Base-by-base conservation (phyloP, 2,113 vertebrate genomes). In the Sebastes fasciatus region DNA sequence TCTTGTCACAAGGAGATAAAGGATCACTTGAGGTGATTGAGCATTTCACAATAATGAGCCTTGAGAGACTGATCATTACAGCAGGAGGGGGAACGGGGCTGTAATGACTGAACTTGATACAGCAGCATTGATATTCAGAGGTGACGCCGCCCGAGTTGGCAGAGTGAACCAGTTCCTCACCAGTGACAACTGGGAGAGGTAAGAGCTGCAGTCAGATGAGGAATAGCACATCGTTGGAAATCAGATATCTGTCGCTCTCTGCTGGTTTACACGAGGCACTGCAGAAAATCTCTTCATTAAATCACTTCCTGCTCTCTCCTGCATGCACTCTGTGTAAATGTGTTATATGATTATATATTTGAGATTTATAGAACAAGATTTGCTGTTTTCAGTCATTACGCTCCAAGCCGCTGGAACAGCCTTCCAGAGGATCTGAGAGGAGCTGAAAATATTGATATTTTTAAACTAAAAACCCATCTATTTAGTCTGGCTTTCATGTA, bases 211-310 rank as follows among this genome's bases (percentile, higher is more conserved):
- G 23, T 57, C 45, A 26, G 42, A 60, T 66, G 57, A 63, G 17
- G 42, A 34, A 42, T 16, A 48, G 23, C 23, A 8, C 9, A 11
- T 67, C 8, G 5, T 60, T 79, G 12, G 46, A 72, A 61, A 48
- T 66, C 60, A 80, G 77, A 58, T 77, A 71, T 90, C 34, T 92
- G 79, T 74, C 73, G 1, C 88, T 6, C 85, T 84, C 92, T 94
- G 80, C 81, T 93, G 92, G 91, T 76, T 17, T 48, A 40, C 4
- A 70, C 7, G 4, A 13, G 43, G 73, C 51, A 86, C 83, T 86
- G 71, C 89, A 83, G 4, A 2, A 57, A 64, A 46, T 34, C 8
- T 11, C 51, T 12, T 26, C 8, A 5, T 49, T 65, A n/a, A 19
- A 73, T 72, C 61, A 48, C 48, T 9, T 34, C 10, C n/a, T 42